Base-by-base conservation (phyloP, 2,888 invertebrate species). In the Heliconius cydno region DNA sequence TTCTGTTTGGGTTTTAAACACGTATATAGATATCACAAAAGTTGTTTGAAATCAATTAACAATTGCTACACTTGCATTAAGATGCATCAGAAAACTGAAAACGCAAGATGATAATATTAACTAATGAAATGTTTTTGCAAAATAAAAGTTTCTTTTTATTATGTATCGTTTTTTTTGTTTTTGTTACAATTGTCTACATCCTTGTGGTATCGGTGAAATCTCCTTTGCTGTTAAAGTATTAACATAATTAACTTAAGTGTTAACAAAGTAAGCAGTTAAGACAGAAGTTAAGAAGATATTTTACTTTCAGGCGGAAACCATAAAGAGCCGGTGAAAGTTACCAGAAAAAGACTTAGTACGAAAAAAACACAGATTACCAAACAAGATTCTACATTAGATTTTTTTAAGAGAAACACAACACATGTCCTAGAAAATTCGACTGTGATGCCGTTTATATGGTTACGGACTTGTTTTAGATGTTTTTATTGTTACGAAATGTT, bases 401-500 rank as follows among this genome's bases (percentile, higher is more conserved):
- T 63, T 71, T 85, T 89, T 81, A 88, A 87, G 80, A 80, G 82
- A n/a, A 88, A 89, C 71, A 84, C 90, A 12, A 84, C 82, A 0
- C 84, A 85, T 73, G 81, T 90, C 0, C 80, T 92, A 1, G 78
- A 85, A 9, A 86, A 87, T n/a, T 87, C 89, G 0, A 88, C 87
- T 0, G 80, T 87, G 1, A 84, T 87, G 82, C 90, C 90, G 0
- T 90, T 90, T 79, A 85, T 85, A 65, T 88, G 88, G 88, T 80
- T 87, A 0, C 85, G 85, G 46, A 87, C 85, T 22, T 83, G 85
- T 5, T 90, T 86, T 68, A 79, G 87, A 81, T 90, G 90, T 65
- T 90, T 90, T 75, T 90, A 86, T 76, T 90, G 90, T 74, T 86
- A 86, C 30, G 87, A 88, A 41, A 82, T 87, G 76, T 89, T 87